Evolutionary conservation across 2,113 vertebrate genomes (phyloP), one percentile per base, ranked within the genome.

Genomic region (Glaucidium brasilianum): DNA sequence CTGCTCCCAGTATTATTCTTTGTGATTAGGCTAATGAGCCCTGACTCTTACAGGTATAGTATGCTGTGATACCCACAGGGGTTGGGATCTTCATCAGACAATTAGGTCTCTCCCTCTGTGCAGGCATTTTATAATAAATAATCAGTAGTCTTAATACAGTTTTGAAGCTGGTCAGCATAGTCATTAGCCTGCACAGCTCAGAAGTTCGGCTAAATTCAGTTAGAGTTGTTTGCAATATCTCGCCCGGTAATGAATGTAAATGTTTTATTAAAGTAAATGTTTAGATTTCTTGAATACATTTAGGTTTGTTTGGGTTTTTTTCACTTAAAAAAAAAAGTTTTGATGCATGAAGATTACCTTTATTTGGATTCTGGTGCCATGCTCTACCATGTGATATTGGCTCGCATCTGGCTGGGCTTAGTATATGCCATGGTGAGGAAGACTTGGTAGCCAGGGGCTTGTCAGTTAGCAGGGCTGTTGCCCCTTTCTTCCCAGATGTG

Each of bases 11-110:
- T 87, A 93, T 96, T 93, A 90, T 62, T 96, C 96, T 97, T 95
- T 95, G 93, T 96, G 96, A 96, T 97, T 94, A 97, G 96, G 87
- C 93, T 97, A 97, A 97, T 97, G 96, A 97, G 97, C 66, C 86
- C 95, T 96, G 97, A 94, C 95, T 97, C 95, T 95, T 96, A 95
- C 95, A 96, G 97, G 96, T 97, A 96, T 18, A 75, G 93, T 96
- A 60, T 69, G 95, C 95, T 97, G 96, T 86, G 94, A 94, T 97
- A 90, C 96, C 96, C 94, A 96, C 94, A 97, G 97, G 96, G 96
- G 90, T 97, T 97, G 95, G 85, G 84, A 95, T 96, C 96, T 92
- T 97, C 93, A 97, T 97, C 96, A 96, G 91, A 97, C 97, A 97
- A 96, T 97, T 97, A 97, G 89, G 93, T 93, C 92, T 95, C 93